A percentile compares a stretch with the other conserved stretches of the same genome.
Conservation (phyloP, 2,888 invertebrate species). For the Hydroisotoma schaefferi region DNA sequence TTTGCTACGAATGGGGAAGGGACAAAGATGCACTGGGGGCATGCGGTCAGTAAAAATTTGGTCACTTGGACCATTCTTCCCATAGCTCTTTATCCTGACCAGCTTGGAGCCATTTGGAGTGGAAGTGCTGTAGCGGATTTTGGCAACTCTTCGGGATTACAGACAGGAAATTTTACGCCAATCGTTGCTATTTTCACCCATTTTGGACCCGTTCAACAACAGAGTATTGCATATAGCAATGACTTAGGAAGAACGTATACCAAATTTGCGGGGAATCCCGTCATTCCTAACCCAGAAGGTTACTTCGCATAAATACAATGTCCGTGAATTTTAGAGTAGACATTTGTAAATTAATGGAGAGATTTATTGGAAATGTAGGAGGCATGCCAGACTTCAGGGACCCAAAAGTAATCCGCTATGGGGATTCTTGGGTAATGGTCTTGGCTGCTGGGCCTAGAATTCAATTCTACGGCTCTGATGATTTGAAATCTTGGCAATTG, state of each 20-base stretch:
- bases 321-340: background rate
- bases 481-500: slow-evolving; percentile 35
- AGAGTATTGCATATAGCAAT: slow-evolving; percentile 38
- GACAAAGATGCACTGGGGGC: slow-evolving; percentile 46
- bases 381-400: slow-evolving; percentile 38
- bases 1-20: slow-evolving; percentile 6
- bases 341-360: too few relatives aligned
- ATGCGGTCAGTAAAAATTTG: slow-evolving; percentile 55
- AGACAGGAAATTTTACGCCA: slow-evolving; percentile 14
- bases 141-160: slow-evolving; percentile 37
- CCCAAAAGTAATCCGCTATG: slow-evolving; percentile 32
- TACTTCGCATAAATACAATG: background rate
- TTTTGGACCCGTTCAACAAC: slow-evolving; percentile 23
- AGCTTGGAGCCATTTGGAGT: slow-evolving; percentile 49
- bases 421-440: slow-evolving; percentile 32
- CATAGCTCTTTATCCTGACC: slow-evolving; percentile 57
- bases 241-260: slow-evolving; percentile 30
- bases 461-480: slow-evolving; percentile 26
- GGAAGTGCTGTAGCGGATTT: slow-evolving; percentile 42
- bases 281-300: slow-evolving; percentile 23
- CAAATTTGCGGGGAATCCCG: slow-evolving; percentile 39
- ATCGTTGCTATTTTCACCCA: slow-evolving; percentile 44
- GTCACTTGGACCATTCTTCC: slow-evolving; percentile 56
- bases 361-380: too few relatives aligned
- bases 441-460: slow-evolving; percentile 37